Evolutionary conservation across 2,797 vertebrate species (phyloP).

Genomic region (Fratercula arctica): DNA sequence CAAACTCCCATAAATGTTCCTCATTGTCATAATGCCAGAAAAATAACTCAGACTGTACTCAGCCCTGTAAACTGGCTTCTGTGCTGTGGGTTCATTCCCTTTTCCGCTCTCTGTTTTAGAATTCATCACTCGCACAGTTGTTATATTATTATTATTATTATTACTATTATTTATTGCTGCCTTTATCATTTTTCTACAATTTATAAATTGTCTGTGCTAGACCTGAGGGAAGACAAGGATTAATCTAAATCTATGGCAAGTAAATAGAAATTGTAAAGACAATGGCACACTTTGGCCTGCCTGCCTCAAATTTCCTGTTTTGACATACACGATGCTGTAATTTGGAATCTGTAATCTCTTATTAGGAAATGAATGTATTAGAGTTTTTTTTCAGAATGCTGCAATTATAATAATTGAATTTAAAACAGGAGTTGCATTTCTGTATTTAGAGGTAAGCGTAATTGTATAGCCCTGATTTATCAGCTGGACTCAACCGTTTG

Average conservation of each 20-base stretch:
- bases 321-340: conserved; percentile 50
- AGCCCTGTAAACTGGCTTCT: background rate
- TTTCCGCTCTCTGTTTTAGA: conserved; percentile 22
- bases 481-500: conserved; percentile 14
- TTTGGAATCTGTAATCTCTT: conserved; percentile 69
- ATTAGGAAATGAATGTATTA: conserved; percentile 65
- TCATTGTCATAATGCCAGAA: conserved; percentile 15
- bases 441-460: conserved; percentile 62
- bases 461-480: conserved; percentile 36
- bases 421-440: conserved; percentile 64
- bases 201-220: conserved; percentile 64
- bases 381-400: conserved; percentile 42
- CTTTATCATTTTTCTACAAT: conserved; percentile 59
- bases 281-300: conserved; percentile 59
- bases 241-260: conserved; percentile 67
- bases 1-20: conserved; percentile 44
- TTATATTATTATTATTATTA: conserved; percentile 46
- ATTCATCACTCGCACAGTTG: conserved; percentile 35
- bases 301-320: conserved; percentile 63
- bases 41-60: conserved; percentile 15
- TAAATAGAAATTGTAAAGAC: conserved; percentile 74
- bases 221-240: conserved; percentile 69
- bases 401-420: conserved; percentile 72
- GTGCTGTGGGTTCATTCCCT: background rate
- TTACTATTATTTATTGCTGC: conserved; percentile 64